Percentiles rank a stretch among this genome's conserved stretches.
phyloP scores from a whole-genome alignment of 2,888 invertebrate species.

The Ochropleura leucogaster region DNA sequence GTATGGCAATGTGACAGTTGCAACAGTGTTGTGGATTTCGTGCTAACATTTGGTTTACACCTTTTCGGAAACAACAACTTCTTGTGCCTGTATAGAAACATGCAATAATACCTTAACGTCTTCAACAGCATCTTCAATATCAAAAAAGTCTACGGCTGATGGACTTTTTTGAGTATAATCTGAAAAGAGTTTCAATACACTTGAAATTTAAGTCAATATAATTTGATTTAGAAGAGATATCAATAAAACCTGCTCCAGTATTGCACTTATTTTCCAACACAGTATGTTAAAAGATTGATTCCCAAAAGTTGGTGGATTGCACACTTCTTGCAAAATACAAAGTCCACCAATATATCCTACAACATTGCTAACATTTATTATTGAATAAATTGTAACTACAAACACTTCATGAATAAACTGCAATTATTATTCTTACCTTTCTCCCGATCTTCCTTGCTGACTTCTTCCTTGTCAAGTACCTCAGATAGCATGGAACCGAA shows the following conservation, averaged over 20 bases:
- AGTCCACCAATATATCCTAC: no score
- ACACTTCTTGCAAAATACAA: conserved; percentile 1
- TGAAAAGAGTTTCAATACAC: conserved; percentile 69
- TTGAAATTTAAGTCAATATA: conserved; percentile 1
- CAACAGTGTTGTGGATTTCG: not conserved
- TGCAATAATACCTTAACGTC: conserved; percentile 90
- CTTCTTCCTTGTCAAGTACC: conserved; percentile 92
- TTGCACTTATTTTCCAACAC: not conserved
- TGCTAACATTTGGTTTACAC: not conserved
- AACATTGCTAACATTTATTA: not conserved
- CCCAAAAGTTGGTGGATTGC: not conserved
- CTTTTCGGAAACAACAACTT: conserved; percentile 22
- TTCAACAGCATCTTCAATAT: conserved; percentile 97
- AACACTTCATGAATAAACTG: not conserved
- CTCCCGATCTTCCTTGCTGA: conserved; percentile 83
- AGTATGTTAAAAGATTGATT: not conserved
- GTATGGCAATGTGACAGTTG: not conserved
- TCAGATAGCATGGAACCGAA: conserved; percentile 95
- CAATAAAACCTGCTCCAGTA: not conserved
- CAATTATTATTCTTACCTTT: conserved; percentile 75
- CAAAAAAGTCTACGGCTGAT: conserved; percentile 97
- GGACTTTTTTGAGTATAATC: conserved; percentile 88
- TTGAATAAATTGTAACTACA: not conserved
- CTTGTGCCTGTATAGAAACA: conserved; percentile 22
- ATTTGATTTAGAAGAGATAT: not conserved